A percentile compares a stretch with the other conserved stretches of the same genome.
These are phyloP conservation scores for Gila orcuttii DNA, from an alignment of 2,113 vertebrate species.

Conservation along the genomic window DNA sequence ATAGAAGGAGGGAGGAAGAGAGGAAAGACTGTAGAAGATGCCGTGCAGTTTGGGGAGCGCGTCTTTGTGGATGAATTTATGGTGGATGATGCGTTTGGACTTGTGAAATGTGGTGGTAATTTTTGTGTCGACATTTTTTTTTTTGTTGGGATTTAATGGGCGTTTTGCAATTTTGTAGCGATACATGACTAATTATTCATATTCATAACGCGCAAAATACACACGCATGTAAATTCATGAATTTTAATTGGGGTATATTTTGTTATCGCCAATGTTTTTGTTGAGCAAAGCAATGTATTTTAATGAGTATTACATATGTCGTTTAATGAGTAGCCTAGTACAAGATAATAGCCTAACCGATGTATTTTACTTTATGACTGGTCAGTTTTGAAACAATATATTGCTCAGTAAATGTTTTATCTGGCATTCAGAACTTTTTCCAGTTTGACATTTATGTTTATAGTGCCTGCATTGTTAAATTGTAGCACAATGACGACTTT, in stretches of 20 bases:
- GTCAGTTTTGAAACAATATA: not conserved
- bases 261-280: not conserved
- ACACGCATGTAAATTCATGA: not conserved
- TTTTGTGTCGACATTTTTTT: slow-evolving; percentile 35
- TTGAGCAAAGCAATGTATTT: not conserved
- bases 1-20: slow-evolving; percentile 61
- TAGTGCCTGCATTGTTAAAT: not conserved
- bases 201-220: not conserved
- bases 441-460: not conserved
- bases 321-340: not conserved
- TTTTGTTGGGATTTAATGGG: not conserved
- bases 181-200: not conserved
- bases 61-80: slow-evolving; percentile 57
- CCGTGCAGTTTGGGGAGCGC: slow-evolving; percentile 69
- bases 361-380: not conserved
- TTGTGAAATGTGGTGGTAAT: slow-evolving; percentile 59
- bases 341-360: no score
- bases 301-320: not conserved
- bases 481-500: not conserved
- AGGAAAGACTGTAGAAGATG: slow-evolving; percentile 70
- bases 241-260: not conserved
- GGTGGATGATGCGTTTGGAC: slow-evolving; percentile 69
- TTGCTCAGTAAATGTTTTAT: not conserved
- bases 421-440: not conserved
- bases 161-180: not conserved